These are phyloP conservation scores for Calycopis cecrops DNA, from an alignment of 1,140 invertebrate genomes.

Conservation along the genomic window DNA sequence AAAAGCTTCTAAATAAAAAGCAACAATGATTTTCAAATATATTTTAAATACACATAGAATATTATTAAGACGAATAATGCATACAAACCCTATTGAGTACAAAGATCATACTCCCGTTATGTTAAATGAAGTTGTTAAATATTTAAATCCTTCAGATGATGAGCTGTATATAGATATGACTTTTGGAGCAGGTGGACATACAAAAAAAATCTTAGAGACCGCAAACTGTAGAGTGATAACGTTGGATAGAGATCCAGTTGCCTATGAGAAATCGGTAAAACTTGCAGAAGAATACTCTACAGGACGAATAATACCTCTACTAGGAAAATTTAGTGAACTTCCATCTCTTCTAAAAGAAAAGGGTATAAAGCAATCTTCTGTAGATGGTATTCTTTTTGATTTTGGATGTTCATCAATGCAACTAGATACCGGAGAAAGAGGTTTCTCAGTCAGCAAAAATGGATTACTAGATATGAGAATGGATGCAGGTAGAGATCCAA, in stretches of 20 bases:
- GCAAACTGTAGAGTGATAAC: slow-evolving; percentile 83
- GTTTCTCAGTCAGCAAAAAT: slow-evolving; percentile 90
- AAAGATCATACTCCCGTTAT: slow-evolving; percentile 83
- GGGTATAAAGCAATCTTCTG: slow-evolving; percentile 77
- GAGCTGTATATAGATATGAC: slow-evolving; percentile 91
- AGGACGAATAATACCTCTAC: slow-evolving; percentile 81
- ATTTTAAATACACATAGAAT: slow-evolving; percentile 22
- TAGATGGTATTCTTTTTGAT: slow-evolving; percentile 95
- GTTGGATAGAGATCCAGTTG: slow-evolving; percentile 92
- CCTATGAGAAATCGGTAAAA: slow-evolving; percentile 80
- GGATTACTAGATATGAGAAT: slow-evolving; percentile 97
- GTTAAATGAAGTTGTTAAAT: slow-evolving; percentile 80
- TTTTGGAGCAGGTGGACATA: slow-evolving; percentile 95
- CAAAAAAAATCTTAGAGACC: slow-evolving; percentile 77
- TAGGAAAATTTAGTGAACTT: slow-evolving; percentile 93
- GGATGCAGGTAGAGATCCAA: slow-evolving; percentile 84
- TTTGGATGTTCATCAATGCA: slow-evolving; percentile 98
- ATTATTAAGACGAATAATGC: slow-evolving; percentile 24
- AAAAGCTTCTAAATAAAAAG: slow-evolving; percentile 65
- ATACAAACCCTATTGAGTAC: slow-evolving; percentile 36
- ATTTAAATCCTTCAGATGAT: slow-evolving; percentile 78
- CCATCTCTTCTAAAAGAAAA: slow-evolving; percentile 79
- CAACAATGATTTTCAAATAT: slow-evolving; percentile 44
- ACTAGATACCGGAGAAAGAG: slow-evolving; percentile 86
- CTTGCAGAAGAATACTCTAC: slow-evolving; percentile 80